A percentile compares a stretch with the other conserved stretches of the same genome.
phyloP scores from a whole-genome alignment of 2,888 invertebrate species.

The Listrodromus nycthemerus region DNA sequence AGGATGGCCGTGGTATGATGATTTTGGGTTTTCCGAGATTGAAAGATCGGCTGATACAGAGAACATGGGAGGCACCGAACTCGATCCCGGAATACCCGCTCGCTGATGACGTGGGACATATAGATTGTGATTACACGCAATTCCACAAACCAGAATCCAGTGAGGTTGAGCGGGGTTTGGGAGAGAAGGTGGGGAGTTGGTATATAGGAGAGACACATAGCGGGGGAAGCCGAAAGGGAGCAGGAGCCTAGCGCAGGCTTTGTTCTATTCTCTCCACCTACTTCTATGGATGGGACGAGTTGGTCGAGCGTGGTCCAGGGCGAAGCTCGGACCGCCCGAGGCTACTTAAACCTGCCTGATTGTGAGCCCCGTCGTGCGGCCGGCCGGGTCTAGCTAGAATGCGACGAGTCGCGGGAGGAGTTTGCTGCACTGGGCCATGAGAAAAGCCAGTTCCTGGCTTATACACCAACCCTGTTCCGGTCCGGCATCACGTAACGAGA shows the following conservation, averaged over 20 bases:
- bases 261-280: conserved; percentile 73
- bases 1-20: conserved; percentile 39
- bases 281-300: conserved; percentile 41
- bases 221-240: conserved; percentile 9
- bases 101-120: conserved; percentile 43
- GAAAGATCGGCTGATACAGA: conserved; percentile 53
- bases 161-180: conserved; percentile 10
- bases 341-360: conserved; percentile 62
- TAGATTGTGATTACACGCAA: conserved; percentile 72
- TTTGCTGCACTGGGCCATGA: conserved; percentile 22
- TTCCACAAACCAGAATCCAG: conserved; percentile 71
- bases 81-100: conserved; percentile 6
- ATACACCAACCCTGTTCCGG: conserved; percentile 30
- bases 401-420: conserved; percentile 26
- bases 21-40: conserved; percentile 60
- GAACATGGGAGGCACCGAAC: conserved; percentile 33
- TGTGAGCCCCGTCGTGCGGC: conserved; percentile 35
- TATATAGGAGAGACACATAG: conserved; percentile 1
- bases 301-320: conserved; percentile 43
- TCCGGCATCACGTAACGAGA: conserved; percentile 50
- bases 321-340: conserved; percentile 55
- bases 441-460: conserved; percentile 21
- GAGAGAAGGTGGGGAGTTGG: too few relatives aligned
- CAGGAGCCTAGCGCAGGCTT: conserved; percentile 64
- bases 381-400: conserved; percentile 17